phyloP scores from a whole-genome alignment of 2,888 invertebrate species.

The Drosophila parthenogenetica region DNA sequence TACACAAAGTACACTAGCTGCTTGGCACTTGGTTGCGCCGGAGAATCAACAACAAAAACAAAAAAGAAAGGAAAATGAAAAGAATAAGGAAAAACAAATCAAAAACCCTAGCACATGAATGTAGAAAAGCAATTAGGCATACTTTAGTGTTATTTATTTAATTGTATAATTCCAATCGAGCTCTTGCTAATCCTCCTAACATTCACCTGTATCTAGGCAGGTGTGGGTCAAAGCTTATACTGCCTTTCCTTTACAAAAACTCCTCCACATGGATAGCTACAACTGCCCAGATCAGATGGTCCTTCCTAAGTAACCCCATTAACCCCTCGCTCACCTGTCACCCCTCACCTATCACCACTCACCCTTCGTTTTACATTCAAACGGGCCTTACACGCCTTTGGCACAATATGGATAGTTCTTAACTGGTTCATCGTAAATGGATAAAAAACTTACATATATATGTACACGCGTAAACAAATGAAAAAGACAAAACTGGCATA shows the following conservation, averaged over 20 bases:
- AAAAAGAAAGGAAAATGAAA: slow-evolving; percentile 14
- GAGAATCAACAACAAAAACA: slow-evolving; percentile 15
- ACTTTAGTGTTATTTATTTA: slow-evolving; percentile 76
- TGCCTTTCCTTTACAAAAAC: slow-evolving; percentile 26
- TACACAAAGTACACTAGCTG: slow-evolving; percentile 39
- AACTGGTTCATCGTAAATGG: slow-evolving; percentile 34
- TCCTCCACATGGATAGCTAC: slow-evolving; percentile 3
- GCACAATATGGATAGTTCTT: slow-evolving; percentile 50
- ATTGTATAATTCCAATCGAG: slow-evolving; percentile 62
- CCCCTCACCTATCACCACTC: background rate
- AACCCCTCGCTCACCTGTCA: background rate
- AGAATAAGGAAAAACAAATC: slow-evolving; percentile 38
- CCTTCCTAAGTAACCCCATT: slow-evolving; percentile 4
- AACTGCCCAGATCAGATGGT: slow-evolving; percentile 29
- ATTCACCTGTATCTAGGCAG: slow-evolving; percentile 16
- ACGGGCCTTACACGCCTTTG: slow-evolving; percentile 50
- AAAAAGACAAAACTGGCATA: slow-evolving; percentile 55
- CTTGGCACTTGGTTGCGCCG: slow-evolving; percentile 44
- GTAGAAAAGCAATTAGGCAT: slow-evolving; percentile 75
- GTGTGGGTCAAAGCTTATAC: slow-evolving; percentile 23
- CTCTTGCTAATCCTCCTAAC: slow-evolving; percentile 44
- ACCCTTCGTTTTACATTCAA: slow-evolving; percentile 33
- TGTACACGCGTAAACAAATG: slow-evolving; percentile 6
- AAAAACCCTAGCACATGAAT: slow-evolving; percentile 77
- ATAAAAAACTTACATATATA: slow-evolving; percentile 22